These are phyloP conservation scores for Babylonia areolata DNA, from an alignment of 1,140 invertebrate species.

Conservation along the genomic window DNA sequence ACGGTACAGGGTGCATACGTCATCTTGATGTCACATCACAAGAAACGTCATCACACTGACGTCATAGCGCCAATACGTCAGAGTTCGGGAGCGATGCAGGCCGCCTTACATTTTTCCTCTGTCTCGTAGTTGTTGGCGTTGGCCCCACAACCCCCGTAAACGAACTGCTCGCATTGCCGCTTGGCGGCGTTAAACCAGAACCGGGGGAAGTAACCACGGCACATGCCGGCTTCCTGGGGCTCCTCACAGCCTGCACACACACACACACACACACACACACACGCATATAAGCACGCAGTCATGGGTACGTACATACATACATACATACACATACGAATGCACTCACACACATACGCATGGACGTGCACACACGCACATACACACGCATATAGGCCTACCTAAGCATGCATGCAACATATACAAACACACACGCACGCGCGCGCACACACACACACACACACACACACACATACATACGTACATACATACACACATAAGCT, in stretches of 20 bases:
- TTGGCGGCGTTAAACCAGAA: conserved; percentile 76
- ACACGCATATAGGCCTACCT: too few species aligned
- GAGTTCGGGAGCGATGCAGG: not conserved
- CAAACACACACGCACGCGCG: too few species aligned
- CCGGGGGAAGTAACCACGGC: conserved; percentile 60
- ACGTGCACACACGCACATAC: too few species aligned
- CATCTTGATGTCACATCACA: too few species aligned
- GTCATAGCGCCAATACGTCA: not conserved
- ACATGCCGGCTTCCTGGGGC: conserved; percentile 49
- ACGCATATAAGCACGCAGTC: not conserved
- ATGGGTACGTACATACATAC: not conserved
- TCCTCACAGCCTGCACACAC: not conserved
- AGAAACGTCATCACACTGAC: not conserved
- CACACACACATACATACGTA: too few species aligned
- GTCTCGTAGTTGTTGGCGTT: conserved; percentile 45
- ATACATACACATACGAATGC: not conserved
- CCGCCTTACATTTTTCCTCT: conserved; percentile 13
- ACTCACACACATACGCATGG: not conserved
- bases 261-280: not conserved
- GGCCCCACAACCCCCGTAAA: conserved; percentile 61
- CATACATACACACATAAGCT: too few species aligned
- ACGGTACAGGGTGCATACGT: too few species aligned
- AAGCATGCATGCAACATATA: too few species aligned
- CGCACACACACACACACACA: too few species aligned
- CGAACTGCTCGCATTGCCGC: conserved; percentile 77